phyloP scores from a whole-genome alignment of 2,113 vertebrate species.

The Oncorhynchus clarkii region DNA sequence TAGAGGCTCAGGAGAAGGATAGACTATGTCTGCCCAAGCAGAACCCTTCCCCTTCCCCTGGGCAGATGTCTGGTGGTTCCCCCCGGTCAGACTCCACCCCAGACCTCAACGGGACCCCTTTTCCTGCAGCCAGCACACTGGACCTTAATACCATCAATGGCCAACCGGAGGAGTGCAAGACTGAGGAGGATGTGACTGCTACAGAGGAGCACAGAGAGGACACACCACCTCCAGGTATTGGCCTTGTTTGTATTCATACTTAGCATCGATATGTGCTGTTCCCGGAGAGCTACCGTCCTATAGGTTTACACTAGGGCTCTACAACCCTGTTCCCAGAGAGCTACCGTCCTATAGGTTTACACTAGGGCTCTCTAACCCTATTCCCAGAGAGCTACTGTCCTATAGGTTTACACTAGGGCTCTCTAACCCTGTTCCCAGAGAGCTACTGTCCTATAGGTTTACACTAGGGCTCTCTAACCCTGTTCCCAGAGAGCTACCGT shows the following conservation, averaged over 20 bases:
- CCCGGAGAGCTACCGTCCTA: too few relatives aligned
- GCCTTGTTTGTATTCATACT: neutral
- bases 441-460: too few relatives aligned
- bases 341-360: too few relatives aligned
- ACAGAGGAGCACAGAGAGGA: constrained; percentile 22
- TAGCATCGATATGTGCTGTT: too few relatives aligned
- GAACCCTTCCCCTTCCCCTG: constrained; percentile 69
- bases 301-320: too few relatives aligned
- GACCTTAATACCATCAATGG: constrained; percentile 60
- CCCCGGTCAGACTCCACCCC: constrained; percentile 63
- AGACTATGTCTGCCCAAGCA: constrained; percentile 74
- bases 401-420: too few relatives aligned
- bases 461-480: too few relatives aligned
- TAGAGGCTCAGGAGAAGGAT: constrained; percentile 83
- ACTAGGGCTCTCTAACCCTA: too few relatives aligned
- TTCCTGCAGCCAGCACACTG: constrained; percentile 56
- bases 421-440: too few relatives aligned
- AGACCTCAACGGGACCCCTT: constrained; percentile 62
- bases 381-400: too few relatives aligned
- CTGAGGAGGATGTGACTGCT: constrained; percentile 13
- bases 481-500: too few relatives aligned
- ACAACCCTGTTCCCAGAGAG: too few relatives aligned
- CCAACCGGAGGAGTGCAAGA: constrained; percentile 48
- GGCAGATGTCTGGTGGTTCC: constrained; percentile 61
- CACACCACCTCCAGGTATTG: constrained; percentile 47